Evolutionary conservation across 2,797 vertebrate genomes (phyloP), one percentile per base, ranked within the genome.

Genomic region (Cichlasoma orientale): DNA sequence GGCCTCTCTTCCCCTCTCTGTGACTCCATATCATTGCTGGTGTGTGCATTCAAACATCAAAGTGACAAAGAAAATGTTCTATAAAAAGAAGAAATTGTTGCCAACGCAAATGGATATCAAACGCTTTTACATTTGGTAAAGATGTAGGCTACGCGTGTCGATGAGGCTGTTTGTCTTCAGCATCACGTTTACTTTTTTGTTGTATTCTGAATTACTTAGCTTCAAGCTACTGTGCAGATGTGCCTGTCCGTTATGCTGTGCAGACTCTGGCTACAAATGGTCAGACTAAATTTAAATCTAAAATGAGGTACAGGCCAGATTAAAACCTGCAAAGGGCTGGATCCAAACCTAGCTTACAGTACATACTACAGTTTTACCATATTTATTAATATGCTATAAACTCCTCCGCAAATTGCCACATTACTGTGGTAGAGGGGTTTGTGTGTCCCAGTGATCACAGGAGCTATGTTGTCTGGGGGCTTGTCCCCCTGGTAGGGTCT

Each of bases 221-320:
- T 25, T 50, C 5, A 66, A 13, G 5, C 41, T 47, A 27, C 10
- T 19, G 16, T 27, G 23, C 16, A 44, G 4, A 23, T 0, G 33
- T 23, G 13, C n/a, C 13, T 44, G 16, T 50, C 16, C 3, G 21
- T 44, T 44, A 25, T 16, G 59, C 41, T 44, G 11, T 23, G 33
- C 33, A 41, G 36, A 41, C n/a, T 25, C 13, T 41, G n/a, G 13
- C 58, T 38, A 21, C n/a, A 23, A 41, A 61, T 41, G 13, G 3
- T 2, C 8, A 5, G 1, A 3, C 0, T 0, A 61, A 25, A 66
- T 66, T 47, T 27, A 25, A 12, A 66, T 47, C 1, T 0, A 41
- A 47, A 66, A 47, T 1, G 1, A 16, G 14, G 3, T 16, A 41
- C 41, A 14, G 12, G 12, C 4, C 41, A 44, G 12, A 44, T 44